Evolutionary conservation across 2,113 vertebrate species (phyloP).

Genomic region (Tonatia bakeri): DNA sequence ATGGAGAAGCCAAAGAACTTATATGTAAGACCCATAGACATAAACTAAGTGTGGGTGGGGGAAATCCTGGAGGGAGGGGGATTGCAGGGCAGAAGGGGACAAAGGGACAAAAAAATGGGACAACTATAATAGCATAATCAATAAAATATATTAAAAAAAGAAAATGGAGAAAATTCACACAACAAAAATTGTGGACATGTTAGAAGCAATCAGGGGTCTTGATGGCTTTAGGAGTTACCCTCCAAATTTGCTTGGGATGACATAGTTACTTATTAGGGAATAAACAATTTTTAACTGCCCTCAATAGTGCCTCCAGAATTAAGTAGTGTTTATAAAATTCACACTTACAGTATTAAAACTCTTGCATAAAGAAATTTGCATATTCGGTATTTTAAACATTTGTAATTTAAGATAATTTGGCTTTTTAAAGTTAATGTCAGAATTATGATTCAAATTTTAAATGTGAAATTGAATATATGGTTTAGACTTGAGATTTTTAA

Average conservation of each 20-base stretch:
- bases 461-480: background rate
- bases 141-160: background rate
- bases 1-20: no score
- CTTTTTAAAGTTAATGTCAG: constrained; percentile 15
- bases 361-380: background rate
- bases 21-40: no score
- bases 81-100: no score
- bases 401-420: constrained; percentile 9
- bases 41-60: no score
- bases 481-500: constrained; percentile 30
- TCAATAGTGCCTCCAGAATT: background rate
- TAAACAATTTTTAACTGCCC: background rate
- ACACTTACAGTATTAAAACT: background rate
- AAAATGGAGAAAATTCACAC: background rate
- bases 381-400: background rate
- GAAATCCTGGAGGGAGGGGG: no score
- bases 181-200: background rate
- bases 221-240: background rate
- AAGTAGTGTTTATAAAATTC: background rate
- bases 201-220: background rate
- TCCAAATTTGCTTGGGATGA: background rate
- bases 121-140: no score
- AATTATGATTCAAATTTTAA: constrained; percentile 29
- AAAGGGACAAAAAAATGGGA: no score
- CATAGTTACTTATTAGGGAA: background rate